phyloP scores from a whole-genome alignment of 2,797 vertebrate genomes.

The Serranus cabrilla region DNA sequence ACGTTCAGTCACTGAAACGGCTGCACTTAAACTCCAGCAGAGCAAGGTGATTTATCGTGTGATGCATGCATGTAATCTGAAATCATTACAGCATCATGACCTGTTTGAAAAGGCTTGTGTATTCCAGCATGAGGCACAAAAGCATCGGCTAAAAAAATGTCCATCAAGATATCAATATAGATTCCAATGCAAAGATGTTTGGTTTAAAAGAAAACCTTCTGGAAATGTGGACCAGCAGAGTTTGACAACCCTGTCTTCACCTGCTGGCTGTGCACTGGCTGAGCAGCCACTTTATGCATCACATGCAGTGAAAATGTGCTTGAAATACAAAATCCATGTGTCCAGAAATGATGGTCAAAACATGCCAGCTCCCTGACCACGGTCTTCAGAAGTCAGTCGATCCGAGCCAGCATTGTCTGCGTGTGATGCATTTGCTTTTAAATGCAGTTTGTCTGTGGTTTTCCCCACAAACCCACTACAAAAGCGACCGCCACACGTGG shows the following conservation, averaged over 20 bases:
- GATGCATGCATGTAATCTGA: not conserved
- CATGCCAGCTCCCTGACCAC: slow-evolving; percentile 25
- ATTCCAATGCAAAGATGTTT: not conserved
- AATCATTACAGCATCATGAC: not conserved
- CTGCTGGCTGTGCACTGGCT: not conserved
- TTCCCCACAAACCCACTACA: slow-evolving; percentile 58
- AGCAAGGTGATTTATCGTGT: slow-evolving; percentile 14
- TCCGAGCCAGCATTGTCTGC: slow-evolving; percentile 31
- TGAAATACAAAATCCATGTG: slow-evolving; percentile 24
- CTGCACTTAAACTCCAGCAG: slow-evolving; percentile 16
- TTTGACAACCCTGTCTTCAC: not conserved
- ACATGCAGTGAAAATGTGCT: slow-evolving; percentile 13
- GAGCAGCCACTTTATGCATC: not conserved
- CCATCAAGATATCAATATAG: not conserved
- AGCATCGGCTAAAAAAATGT: not conserved
- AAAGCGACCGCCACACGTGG: slow-evolving; percentile 42
- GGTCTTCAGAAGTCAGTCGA: slow-evolving; percentile 26
- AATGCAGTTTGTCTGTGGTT: slow-evolving; percentile 58
- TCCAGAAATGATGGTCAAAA: slow-evolving; percentile 31
- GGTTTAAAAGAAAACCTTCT: not conserved
- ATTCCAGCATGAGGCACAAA: not conserved
- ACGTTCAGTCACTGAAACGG: slow-evolving; percentile 30
- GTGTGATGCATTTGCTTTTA: slow-evolving; percentile 48
- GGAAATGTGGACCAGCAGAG: not conserved
- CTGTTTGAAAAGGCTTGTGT: not conserved